These are phyloP conservation scores for Eucera pruinosa DNA, from an alignment of 2,888 invertebrate species.

Conservation along the genomic window DNA sequence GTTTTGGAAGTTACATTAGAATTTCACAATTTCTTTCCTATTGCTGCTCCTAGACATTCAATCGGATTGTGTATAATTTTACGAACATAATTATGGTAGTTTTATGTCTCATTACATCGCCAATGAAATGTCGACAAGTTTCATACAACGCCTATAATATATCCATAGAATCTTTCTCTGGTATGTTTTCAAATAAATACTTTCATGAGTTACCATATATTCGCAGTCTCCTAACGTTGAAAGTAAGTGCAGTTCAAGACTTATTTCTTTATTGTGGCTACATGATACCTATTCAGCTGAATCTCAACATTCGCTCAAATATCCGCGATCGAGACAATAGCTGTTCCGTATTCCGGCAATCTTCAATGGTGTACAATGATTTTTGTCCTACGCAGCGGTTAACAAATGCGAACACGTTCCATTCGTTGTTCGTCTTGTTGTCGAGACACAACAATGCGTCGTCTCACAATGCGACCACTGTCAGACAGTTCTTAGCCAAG, in stretches of 20 bases:
- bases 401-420: slow-evolving; percentile 18
- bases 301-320: slow-evolving; percentile 10
- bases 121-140: no score
- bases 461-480: slow-evolving; percentile 21
- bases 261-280: slow-evolving; percentile 13
- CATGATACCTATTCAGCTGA: not conserved
- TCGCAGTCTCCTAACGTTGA: not conserved
- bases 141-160: no score
- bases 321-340: slow-evolving; percentile 13
- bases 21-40: no score
- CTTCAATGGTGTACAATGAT: slow-evolving; percentile 20
- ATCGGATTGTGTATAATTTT: no score
- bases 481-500: slow-evolving; percentile 12
- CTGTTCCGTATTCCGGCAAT: not conserved
- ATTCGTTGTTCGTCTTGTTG: slow-evolving; percentile 4
- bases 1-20: no score
- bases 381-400: slow-evolving; percentile 12
- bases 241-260: slow-evolving; percentile 5
- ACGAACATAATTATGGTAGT: no score
- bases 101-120: no score
- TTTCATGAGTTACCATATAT: no score
- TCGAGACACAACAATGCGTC: slow-evolving; percentile 20
- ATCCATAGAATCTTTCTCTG: no score
- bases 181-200: no score
- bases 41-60: no score